Conservation (phyloP, 2,888 invertebrate species). For the Nezara viridula region DNA sequence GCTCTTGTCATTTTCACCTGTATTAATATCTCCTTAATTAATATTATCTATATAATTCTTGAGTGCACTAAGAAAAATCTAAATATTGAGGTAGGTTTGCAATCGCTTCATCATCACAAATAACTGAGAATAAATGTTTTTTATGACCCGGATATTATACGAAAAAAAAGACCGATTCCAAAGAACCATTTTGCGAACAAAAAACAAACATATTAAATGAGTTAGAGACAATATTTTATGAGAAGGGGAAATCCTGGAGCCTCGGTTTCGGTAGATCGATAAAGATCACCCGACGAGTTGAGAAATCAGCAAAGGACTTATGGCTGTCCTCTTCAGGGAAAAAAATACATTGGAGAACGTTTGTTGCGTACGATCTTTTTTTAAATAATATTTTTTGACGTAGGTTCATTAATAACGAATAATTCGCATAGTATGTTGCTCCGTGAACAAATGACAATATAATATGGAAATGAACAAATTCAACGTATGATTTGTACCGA, state of each 20-base stretch:
- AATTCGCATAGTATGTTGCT: too few relatives aligned
- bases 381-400: not conserved
- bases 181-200: not conserved
- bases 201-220: slow-evolving; percentile 5
- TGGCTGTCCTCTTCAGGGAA: not conserved
- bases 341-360: not conserved
- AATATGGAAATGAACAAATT: too few relatives aligned
- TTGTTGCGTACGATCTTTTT: not conserved
- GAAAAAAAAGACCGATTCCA: not conserved
- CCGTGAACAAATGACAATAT: too few relatives aligned
- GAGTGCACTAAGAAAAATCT: too few relatives aligned
- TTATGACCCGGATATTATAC: not conserved
- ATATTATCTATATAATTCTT: too few relatives aligned
- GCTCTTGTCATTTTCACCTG: too few relatives aligned
- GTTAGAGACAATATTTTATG: not conserved
- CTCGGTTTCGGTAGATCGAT: not conserved
- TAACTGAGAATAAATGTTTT: not conserved
- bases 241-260: not conserved
- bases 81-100: too few relatives aligned
- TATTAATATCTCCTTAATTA: too few relatives aligned
- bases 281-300: slow-evolving; percentile 20
- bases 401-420: not conserved
- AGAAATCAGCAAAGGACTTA: slow-evolving; percentile 8
- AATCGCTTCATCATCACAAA: not conserved
- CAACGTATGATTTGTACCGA: too few relatives aligned